These are phyloP conservation scores for Alouatta palliata DNA, from an alignment of 2,113 vertebrate species.

Conservation along the genomic window DNA sequence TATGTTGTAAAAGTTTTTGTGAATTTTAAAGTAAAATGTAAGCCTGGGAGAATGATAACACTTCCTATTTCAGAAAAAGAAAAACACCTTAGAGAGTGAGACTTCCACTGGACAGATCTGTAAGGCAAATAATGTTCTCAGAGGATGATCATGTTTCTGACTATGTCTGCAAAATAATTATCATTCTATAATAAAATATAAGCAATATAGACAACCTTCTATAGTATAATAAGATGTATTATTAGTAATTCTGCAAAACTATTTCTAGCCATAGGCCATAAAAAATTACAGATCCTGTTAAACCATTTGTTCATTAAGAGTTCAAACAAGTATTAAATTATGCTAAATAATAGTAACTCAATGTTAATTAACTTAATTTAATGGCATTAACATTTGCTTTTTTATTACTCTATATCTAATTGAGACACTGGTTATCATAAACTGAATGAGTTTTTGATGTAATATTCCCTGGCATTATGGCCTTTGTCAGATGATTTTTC, in stretches of 20 bases:
- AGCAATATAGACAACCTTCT: neutral
- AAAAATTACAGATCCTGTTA: neutral
- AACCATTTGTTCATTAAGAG: neutral
- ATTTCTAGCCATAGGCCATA: neutral
- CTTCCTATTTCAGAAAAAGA: neutral
- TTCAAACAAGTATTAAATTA: neutral
- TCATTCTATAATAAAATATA: neutral
- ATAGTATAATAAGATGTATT: neutral
- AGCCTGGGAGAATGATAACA: neutral
- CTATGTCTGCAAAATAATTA: neutral
- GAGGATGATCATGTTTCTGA: neutral
- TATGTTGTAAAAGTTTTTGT: neutral
- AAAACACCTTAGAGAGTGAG: neutral
- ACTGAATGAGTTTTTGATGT: conserved; percentile 27
- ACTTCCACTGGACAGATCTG: neutral
- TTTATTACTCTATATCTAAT: neutral
- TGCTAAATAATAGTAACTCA: neutral
- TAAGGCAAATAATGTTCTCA: neutral
- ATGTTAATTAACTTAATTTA: neutral
- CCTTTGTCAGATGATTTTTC: conserved; percentile 35
- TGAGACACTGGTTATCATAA: neutral
- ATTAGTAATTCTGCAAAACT: neutral
- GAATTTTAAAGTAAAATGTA: conserved; percentile 1
- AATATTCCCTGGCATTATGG: conserved; percentile 19
- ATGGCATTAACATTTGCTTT: neutral